Evolutionary conservation across 2,888 invertebrate species (phyloP), one percentile per base, ranked within the genome.

Genomic region (Crioceris asparagi): DNA sequence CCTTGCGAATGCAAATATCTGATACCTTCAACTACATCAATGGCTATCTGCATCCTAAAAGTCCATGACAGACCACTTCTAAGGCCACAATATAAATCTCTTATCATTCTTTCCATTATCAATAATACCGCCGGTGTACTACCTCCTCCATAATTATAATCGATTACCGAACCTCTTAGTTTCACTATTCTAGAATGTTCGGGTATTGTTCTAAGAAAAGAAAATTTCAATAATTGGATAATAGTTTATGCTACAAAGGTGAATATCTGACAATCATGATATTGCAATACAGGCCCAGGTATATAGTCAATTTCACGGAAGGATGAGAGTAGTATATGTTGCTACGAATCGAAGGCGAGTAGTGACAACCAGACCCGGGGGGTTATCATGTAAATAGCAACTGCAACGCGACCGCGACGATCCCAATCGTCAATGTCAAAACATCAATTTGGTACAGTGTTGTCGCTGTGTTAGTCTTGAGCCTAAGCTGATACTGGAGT

Each of bases 1-100:
- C 90, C 90, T 56, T 85, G 80, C 1, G 86, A 84, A 66, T 91
- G 91, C 4, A 91, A 75, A 67, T 83, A 91, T 32, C 90, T 73
- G 53, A 91, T 85, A 3, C 88, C 88, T 60, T 87, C 83, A 0
- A 87, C 77, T 4, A 90, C 87, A 56, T 91, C 88, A 31, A 81
- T 72, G 2, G 85, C 78, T 36, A 90, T 76, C 56, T 79, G 69
- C 57, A 84, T 70, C 43, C 84, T 61, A 16, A 65, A 59, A 1
- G 65, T 49, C 75, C 79, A 79, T 31, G 69, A 55, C 1, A 90
- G 70, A 0, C 83, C 83, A 8, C 72, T 67, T 43, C 75, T 73
- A 11, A 83, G 66, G 3, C 85, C 90, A 35, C 80, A 75, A 64
- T 88, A 83, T 38, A 91, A 68, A 66, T 90, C 90, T 33, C 82